Percentiles rank a stretch among this genome's conserved stretches.
These are phyloP conservation scores for Colius striatus DNA, from an alignment of 2,113 vertebrate genomes.

Conservation along the genomic window DNA sequence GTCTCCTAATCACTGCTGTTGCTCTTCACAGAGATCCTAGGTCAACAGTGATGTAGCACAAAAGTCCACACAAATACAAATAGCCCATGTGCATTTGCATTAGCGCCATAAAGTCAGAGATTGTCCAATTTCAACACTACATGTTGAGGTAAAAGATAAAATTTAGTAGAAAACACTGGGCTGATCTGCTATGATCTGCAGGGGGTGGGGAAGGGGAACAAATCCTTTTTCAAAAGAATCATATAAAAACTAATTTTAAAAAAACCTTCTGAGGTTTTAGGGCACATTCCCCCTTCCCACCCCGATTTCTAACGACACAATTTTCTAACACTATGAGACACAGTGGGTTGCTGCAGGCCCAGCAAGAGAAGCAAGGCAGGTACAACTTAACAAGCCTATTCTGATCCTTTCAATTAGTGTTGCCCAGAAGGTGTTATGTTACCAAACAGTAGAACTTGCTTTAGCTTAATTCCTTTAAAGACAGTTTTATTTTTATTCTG, in stretches of 20 bases:
- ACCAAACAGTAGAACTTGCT: background rate
- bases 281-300: background rate
- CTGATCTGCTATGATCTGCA: background rate
- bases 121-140: background rate
- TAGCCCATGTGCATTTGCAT: background rate
- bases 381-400: background rate
- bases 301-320: background rate
- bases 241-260: background rate
- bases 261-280: background rate
- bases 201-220: rapidly evolving
- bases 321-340: background rate
- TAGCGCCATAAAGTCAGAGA: background rate
- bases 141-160: background rate
- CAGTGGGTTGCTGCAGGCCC: background rate
- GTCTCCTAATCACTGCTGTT: background rate
- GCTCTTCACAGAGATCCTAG: slow-evolving; percentile 1
- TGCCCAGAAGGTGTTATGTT: background rate
- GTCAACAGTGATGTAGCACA: background rate
- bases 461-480: background rate
- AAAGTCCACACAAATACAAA: slow-evolving; percentile 1
- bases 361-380: background rate
- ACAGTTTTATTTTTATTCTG: background rate
- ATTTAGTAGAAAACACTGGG: background rate
- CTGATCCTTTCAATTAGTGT: background rate
- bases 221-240: background rate